Percentiles rank a stretch among this genome's conserved stretches.
Evolutionary conservation across 2,113 vertebrate genomes (phyloP).

Genomic region (Seriola dumerili): DNA sequence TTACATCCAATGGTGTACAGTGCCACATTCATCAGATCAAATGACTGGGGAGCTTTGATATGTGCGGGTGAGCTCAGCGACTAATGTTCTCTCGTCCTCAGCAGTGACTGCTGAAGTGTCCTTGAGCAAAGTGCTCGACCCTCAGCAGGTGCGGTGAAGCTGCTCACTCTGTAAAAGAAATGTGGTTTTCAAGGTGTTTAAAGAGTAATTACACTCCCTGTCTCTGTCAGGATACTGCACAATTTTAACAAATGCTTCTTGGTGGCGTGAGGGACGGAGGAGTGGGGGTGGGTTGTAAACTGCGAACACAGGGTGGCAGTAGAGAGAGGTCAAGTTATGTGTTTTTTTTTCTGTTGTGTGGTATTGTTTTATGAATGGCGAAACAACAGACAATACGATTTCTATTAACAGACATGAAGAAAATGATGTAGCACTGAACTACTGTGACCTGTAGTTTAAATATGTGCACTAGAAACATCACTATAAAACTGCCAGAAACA

Average conservation of each 20-base stretch:
- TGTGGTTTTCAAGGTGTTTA: neutral
- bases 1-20: constrained; percentile 5
- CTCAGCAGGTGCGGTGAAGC: neutral
- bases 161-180: neutral
- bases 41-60: constrained; percentile 10
- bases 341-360: neutral
- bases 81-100: neutral
- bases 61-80: constrained; percentile 6
- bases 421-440: neutral
- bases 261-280: neutral
- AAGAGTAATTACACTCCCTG: neutral
- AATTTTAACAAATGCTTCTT: neutral
- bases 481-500: too few species aligned
- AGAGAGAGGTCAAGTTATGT: constrained; percentile 9
- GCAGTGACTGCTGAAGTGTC: neutral
- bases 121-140: neutral
- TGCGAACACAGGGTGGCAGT: constrained; percentile 63
- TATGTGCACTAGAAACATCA: too few species aligned
- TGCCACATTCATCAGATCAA: constrained; percentile 25
- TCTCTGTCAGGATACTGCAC: accelerated
- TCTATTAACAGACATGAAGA: neutral
- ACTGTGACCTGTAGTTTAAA: neutral
- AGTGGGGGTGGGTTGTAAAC: neutral
- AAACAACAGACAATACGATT: neutral
- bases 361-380: neutral